These are phyloP conservation scores for Bradysia coprophila DNA, from an alignment of 1,140 invertebrate species.

Conservation along the genomic window DNA sequence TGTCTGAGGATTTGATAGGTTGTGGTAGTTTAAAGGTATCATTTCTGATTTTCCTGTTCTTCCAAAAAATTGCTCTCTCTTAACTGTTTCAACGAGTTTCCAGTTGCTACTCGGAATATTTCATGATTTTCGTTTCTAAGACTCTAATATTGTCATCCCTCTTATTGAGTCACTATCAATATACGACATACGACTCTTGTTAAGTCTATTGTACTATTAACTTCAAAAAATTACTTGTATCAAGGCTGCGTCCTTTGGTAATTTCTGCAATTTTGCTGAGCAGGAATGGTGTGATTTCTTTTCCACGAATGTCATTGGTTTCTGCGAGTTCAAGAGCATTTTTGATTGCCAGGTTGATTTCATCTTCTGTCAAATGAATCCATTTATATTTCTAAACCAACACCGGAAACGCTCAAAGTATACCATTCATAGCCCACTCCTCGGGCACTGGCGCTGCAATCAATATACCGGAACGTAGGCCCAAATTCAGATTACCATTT, in stretches of 20 bases:
- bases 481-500: conserved; percentile 31
- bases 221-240: conserved; percentile 39
- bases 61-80: too few relatives aligned
- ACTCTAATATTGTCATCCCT: too few relatives aligned
- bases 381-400: neutral
- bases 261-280: conserved; percentile 53
- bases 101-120: too few relatives aligned
- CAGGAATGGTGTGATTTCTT: conserved; percentile 85
- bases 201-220: neutral
- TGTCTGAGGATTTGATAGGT: too few relatives aligned
- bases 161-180: too few relatives aligned
- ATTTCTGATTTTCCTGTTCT: too few relatives aligned
- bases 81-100: too few relatives aligned
- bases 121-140: too few relatives aligned
- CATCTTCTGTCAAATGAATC: conserved; percentile 11
- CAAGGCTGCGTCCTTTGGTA: conserved; percentile 62
- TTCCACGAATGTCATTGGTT: conserved; percentile 47
- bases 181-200: neutral
- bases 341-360: conserved; percentile 50
- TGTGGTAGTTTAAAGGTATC: too few relatives aligned
- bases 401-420: conserved; percentile 2
- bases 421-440: conserved; percentile 39
- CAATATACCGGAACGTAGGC: conserved; percentile 60
- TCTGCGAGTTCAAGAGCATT: conserved; percentile 49
- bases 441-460: conserved; percentile 82